These are phyloP conservation scores for Phainopepla nitens DNA, from an alignment of 2,113 vertebrate genomes.

Conservation along the genomic window DNA sequence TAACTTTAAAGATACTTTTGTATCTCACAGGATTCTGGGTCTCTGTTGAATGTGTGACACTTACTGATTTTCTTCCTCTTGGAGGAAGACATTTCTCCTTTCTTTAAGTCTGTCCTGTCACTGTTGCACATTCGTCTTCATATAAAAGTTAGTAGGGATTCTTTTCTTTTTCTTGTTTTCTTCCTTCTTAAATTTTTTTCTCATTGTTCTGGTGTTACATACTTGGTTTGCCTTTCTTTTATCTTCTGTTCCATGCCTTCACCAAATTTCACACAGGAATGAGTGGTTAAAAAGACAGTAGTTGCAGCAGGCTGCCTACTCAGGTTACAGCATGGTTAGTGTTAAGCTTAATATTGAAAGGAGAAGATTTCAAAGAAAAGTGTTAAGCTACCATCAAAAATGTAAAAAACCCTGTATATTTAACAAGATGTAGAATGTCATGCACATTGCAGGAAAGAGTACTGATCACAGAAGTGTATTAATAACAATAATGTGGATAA, in stretches of 20 bases:
- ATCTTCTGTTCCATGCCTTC: background rate
- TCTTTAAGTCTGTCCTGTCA: background rate
- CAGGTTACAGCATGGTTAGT: background rate
- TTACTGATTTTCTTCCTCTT: background rate
- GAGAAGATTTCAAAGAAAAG: background rate
- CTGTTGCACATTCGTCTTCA: background rate
- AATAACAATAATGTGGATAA: background rate
- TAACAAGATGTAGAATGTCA: background rate
- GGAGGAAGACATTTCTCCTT: background rate
- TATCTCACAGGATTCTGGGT: background rate
- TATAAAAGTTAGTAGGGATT: background rate
- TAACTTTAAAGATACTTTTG: background rate
- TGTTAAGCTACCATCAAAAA: background rate
- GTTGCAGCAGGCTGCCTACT: background rate
- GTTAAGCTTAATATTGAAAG: background rate
- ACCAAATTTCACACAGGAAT: background rate
- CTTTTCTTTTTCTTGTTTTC: background rate
- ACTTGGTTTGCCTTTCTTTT: background rate
- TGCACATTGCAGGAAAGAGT: background rate
- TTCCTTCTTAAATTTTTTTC: background rate
- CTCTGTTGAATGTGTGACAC: background rate
- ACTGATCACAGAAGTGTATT: background rate
- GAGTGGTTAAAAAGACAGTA: background rate
- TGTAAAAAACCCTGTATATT: background rate
- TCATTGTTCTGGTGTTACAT: background rate